Base-by-base conservation (phyloP, 2,888 invertebrate genomes). In the Sialis lutaria region DNA sequence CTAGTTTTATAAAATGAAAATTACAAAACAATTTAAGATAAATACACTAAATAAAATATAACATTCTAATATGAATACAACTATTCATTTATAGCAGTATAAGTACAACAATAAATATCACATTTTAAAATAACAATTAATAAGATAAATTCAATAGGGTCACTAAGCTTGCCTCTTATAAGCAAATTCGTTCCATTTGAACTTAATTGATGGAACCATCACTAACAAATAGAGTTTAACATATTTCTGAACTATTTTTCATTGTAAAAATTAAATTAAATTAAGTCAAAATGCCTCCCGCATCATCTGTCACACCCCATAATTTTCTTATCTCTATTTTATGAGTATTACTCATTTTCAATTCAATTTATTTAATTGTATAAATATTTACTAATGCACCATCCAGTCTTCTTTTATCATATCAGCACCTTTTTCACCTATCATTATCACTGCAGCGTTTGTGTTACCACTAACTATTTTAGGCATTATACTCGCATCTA, bases 341-440 rank as follows among this genome's bases (percentile, higher is more conserved):
- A 22, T 22, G 2, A 22, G 22, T 22, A 22, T 22, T 22, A 22
- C 22, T 22, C 22, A 22, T 22, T n/a, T n/a, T n/a, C n/a, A n/a
- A n/a, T n/a, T n/a, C n/a, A n/a, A n/a, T n/a, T n/a, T n/a, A n/a
- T n/a, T n/a, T n/a, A n/a, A 22, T 22, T 22, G 22, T 22, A 22
- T 2, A 22, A 22, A 22, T 22, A 22, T 22, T 22, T 13, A 1
- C 6, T 9, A 22, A 9, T 42, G 4, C 31, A 9, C 6, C 30
- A 42, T 9, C 42, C 42, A 42, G 6, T 42, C 42, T 8, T 22
- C 10, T 42, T 42, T 42, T 22, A 42, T 42, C 42, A 42, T 42
- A 42, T 42, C 42, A 22, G 30, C 32, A 22, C 31, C 42, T 31
- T 42, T 42, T 42, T 42, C 42, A 1, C 22, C 42, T 22, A 42